Evolutionary conservation across 1,140 invertebrate genomes (phyloP), one percentile per base, ranked within the genome.

Genomic region (Stegodyphus mimosarum): DNA sequence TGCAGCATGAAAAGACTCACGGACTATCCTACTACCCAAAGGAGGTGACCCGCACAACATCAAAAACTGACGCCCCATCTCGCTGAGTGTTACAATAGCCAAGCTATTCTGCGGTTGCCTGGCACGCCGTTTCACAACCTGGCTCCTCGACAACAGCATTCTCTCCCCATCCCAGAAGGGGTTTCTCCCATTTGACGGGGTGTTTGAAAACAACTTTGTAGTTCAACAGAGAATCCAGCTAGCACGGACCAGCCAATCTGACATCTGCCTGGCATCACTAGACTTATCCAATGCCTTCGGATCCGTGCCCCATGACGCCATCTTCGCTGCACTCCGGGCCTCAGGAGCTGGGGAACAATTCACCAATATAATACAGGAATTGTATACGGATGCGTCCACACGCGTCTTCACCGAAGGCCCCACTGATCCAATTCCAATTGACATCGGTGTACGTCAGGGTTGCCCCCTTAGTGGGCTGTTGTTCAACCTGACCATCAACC

Each of bases 41-140:
- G 6, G 11, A 6, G 71, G 18, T 7, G 17, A 53, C 50, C 6
- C n/a, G 13, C 6, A 52, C 5, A 17, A 18, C 11, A 48, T 64
- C 74, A 11, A 5, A 17, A 64, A 49, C 13, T 78, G 6, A 2
- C 5, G 6, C 11, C 88, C 88, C 0, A 87, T 89, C 10, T 81
- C 74, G 11, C 60, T 76, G 53, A 6, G 48, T 5, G 6, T 9
- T 6, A 63, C 53, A 0, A 60, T 76, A 4, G 60, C 17, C 33
- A 76, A 76, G 17, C 6, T 76, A 6, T 76, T 53, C n/a, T 10
- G 48, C 2, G 60, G 60, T 6, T 64, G 53, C 55, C 53, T 64
- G 7, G 49, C 53, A 7, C 7, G 17, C 1, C 17, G 60, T 2
- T 50, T 76, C 18, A 48, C 55, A 0, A 2, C 15, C 0, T 76